Evolutionary conservation across 2,797 vertebrate genomes (phyloP).

Genomic region (Aselliscus stoliczkanus): DNA sequence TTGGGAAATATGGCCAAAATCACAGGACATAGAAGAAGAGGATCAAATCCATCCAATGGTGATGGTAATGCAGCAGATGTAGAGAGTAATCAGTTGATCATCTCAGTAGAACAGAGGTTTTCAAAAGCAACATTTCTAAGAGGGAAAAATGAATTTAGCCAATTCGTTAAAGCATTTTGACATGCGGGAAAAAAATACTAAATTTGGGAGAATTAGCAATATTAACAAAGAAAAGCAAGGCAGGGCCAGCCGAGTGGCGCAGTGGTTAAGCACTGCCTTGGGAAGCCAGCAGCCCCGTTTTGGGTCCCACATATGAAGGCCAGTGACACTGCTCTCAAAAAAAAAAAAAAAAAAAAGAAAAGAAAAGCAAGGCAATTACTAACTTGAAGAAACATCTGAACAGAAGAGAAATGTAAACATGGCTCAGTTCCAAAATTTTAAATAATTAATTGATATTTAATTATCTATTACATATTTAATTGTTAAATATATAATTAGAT

Average conservation of each 20-base stretch:
- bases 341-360: no score
- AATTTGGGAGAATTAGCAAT: background rate
- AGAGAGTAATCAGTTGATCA: background rate
- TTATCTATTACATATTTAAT: no score
- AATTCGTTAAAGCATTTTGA: background rate
- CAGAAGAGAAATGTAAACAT: background rate
- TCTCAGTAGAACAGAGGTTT: background rate
- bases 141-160: background rate
- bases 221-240: background rate
- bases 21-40: background rate
- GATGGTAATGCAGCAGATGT: accelerated
- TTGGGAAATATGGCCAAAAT: background rate
- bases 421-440: background rate
- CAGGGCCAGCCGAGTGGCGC: no score
- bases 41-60: background rate
- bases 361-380: background rate
- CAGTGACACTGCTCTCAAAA: no score
- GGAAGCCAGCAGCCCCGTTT: no score
- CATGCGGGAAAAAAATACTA: background rate
- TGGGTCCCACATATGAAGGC: no score
- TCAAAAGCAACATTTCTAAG: background rate
- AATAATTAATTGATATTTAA: no score
- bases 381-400: background rate
- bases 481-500: no score
- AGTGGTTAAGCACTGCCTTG: no score